Conservation (phyloP, 1,140 invertebrate species). For the Mactra quadrangularis region DNA sequence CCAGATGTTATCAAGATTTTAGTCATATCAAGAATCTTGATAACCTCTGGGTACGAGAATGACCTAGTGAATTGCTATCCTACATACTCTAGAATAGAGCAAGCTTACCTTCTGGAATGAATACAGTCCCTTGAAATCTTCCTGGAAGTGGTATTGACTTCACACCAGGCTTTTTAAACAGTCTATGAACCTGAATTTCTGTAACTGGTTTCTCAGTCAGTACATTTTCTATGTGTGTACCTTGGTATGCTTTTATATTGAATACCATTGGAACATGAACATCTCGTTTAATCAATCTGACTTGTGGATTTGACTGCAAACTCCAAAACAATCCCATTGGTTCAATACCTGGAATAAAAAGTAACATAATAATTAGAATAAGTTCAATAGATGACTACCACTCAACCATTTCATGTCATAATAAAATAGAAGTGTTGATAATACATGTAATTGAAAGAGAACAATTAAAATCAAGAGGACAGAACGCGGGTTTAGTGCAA, state of each 20-base stretch:
- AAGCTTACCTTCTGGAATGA: slow-evolving; percentile 32
- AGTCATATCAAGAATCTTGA: too few relatives aligned
- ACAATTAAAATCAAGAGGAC: too few relatives aligned
- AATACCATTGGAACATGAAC: slow-evolving; percentile 16
- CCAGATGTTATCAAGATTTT: too few relatives aligned
- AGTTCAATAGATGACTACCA: not conserved
- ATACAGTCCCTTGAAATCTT: slow-evolving; percentile 26
- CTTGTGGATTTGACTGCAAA: not conserved
- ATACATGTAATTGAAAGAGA: too few relatives aligned
- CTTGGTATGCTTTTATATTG: slow-evolving; percentile 20
- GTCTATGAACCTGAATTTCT: slow-evolving; percentile 4
- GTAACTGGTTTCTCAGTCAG: not conserved
- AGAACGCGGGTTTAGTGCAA: too few relatives aligned
- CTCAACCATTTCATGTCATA: not conserved
- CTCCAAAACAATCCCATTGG: slow-evolving; percentile 57
- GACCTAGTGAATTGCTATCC: too few relatives aligned
- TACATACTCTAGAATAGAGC: not conserved
- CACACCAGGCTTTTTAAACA: slow-evolving; percentile 18
- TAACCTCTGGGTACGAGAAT: too few relatives aligned
- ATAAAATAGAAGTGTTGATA: not conserved
- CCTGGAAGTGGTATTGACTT: slow-evolving; percentile 19
- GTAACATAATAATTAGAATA: not conserved
- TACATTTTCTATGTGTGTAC: not conserved
- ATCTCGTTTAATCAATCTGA: slow-evolving; percentile 25
- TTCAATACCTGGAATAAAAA: slow-evolving; percentile 28